Evolutionary conservation across 2,888 invertebrate species (phyloP).

Genomic region (Tetragnatha montana): DNA sequence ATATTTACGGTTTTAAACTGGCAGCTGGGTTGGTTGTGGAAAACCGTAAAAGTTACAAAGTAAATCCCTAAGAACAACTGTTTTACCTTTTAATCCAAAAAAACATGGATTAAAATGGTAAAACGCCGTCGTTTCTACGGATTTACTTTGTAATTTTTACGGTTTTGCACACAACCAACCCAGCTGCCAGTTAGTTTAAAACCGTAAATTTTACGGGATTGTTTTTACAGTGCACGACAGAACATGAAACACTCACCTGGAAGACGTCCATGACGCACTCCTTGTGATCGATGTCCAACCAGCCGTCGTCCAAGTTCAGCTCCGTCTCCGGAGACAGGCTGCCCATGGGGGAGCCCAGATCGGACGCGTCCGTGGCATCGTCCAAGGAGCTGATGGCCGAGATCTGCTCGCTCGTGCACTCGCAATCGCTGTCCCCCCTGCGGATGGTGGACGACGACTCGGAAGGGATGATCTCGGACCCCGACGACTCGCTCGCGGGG

Average conservation of each 20-base stretch:
- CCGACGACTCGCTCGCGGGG: constrained; percentile 61
- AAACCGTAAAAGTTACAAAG: too few relatives aligned
- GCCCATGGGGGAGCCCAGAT: constrained; percentile 59
- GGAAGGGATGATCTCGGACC: constrained; percentile 68
- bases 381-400: constrained; percentile 69
- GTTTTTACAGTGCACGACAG: too few relatives aligned
- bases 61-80: too few relatives aligned
- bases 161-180: too few relatives aligned
- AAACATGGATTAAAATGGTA: too few relatives aligned
- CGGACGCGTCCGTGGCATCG: constrained; percentile 56
- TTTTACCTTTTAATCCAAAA: too few relatives aligned
- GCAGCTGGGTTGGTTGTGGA: too few relatives aligned
- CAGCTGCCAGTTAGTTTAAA: too few relatives aligned
- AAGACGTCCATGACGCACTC: constrained; percentile 55
- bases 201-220: too few relatives aligned
- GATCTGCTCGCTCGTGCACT: constrained; percentile 69
- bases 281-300: constrained; percentile 60
- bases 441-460: constrained; percentile 68
- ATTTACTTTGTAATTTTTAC: too few relatives aligned
- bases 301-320: constrained; percentile 55
- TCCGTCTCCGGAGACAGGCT: constrained; percentile 62
- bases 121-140: too few relatives aligned
- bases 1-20: too few relatives aligned
- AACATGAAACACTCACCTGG: neutral
- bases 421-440: constrained; percentile 57